Conservation (phyloP, 2,888 invertebrate genomes). For the Nomada ruficornis region DNA sequence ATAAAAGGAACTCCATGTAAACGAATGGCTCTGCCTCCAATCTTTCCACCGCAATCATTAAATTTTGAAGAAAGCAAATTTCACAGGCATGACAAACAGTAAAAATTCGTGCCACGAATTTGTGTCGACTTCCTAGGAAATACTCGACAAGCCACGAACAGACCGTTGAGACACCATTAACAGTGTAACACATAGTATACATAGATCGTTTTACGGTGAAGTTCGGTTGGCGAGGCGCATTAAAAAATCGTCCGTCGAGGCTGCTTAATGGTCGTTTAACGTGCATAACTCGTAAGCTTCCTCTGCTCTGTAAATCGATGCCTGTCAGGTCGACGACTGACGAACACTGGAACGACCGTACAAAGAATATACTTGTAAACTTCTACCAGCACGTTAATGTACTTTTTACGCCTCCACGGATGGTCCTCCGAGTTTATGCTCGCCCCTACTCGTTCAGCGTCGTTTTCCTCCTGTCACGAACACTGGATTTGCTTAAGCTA, state of each 20-base stretch:
- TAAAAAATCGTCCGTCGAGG: constrained; percentile 66
- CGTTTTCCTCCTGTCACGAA: constrained; percentile 27
- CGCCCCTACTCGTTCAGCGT: constrained; percentile 26
- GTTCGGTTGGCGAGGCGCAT: constrained; percentile 57
- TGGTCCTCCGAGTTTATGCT: constrained; percentile 62
- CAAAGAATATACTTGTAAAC: constrained; percentile 72
- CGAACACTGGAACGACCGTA: constrained; percentile 50
- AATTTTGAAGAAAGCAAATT: neutral
- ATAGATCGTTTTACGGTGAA: constrained; percentile 66
- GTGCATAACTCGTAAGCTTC: constrained; percentile 59
- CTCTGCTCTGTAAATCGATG: constrained; percentile 67
- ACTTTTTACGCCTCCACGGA: constrained; percentile 64
- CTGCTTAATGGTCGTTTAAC: constrained; percentile 68
- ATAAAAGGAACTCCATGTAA: too few relatives aligned
- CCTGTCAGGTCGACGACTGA: constrained; percentile 61
- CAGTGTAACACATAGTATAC: constrained; percentile 44
- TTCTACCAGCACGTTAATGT: constrained; percentile 70
- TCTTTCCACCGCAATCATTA: too few relatives aligned
- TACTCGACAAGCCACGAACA: constrained; percentile 59
- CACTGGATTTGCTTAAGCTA: constrained; percentile 40
- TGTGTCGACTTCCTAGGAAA: constrained; percentile 51
- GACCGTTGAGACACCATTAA: constrained; percentile 65
- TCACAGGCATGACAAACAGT: neutral
- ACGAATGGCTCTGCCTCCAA: too few relatives aligned
- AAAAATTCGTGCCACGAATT: constrained; percentile 38